Evolutionary conservation across 2,888 invertebrate species (phyloP), one percentile per base, ranked within the genome.

Genomic region (Sialis fuliginosa): DNA sequence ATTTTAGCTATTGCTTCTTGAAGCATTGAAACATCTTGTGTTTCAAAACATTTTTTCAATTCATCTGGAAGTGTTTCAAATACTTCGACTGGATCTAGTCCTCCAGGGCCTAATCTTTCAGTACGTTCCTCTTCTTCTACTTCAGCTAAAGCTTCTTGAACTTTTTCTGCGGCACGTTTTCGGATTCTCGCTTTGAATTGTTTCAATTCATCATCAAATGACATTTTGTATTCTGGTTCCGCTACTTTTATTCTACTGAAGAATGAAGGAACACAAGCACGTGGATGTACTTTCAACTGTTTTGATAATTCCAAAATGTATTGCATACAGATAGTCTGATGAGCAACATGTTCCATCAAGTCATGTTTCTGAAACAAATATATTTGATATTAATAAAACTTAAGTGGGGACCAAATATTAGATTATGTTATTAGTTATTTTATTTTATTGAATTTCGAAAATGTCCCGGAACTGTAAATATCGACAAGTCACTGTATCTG

Each of bases 301-400:
- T 89, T 95, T 1, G 95, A 88, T 47, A 99, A 68, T 65, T 99
- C 97, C 55, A 99, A 69, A 52, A 98, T 90, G 63, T 96, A 99
- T 69, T 99, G 97, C 87, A 97, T 92, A 56, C 95, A 91, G 59
- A 97, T 96, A 48, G 89, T 90, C 65, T 98, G 97, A 66, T 97
- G 96, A 0, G 97, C 90, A 1, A 98, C 92, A 61, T 95, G 95
- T 10, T 79, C 72, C 95, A 97, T 96, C 49, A 97, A 63, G 8
- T 91, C 87, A 60, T 81, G 79, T 78, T 98, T 97, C 79, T 91
- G 68, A 51, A 74, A 72, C 54, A 50, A 55, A 51, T 43, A 48
- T 50, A 49, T 44, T 33, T 22, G 30, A 31, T 46, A 2, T 22
- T 4, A 4, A 22, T 22, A 22, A 22, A 22, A 22, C 22, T 22